Conservation (phyloP, 2,888 invertebrate genomes). For the Oasisia sp. region DNA sequence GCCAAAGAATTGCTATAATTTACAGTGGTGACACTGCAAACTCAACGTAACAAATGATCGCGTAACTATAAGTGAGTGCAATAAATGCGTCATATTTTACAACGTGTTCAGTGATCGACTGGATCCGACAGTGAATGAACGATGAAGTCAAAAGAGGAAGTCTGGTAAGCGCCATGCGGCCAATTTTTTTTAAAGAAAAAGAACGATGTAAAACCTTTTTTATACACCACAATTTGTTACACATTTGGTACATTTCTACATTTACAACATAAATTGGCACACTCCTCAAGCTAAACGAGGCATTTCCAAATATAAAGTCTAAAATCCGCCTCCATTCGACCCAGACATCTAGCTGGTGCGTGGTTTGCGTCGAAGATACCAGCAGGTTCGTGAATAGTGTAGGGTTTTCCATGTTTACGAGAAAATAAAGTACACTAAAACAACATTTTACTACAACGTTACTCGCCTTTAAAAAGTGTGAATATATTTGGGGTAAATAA, state of each 20-base stretch:
- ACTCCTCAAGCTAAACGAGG: background rate
- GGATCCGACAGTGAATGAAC: too few species aligned
- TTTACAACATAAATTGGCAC: background rate
- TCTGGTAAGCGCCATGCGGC: background rate
- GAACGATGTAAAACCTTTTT: background rate
- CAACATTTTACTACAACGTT: background rate
- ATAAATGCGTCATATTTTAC: background rate
- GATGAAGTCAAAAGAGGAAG: background rate
- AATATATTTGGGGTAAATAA: background rate
- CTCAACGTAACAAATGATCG: background rate
- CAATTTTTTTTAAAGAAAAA: background rate
- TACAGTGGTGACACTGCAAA: background rate
- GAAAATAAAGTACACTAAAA: background rate
- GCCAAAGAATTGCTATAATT: too few species aligned
- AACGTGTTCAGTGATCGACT: background rate
- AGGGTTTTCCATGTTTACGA: background rate
- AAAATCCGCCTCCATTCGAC: background rate
- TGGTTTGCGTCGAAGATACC: background rate
- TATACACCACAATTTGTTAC: background rate
- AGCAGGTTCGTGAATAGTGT: background rate
- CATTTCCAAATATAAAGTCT: background rate
- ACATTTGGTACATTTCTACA: background rate
- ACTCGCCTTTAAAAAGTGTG: background rate
- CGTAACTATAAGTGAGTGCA: background rate
- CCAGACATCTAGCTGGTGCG: background rate